A percentile compares a stretch with the other conserved stretches of the same genome.
phyloP scores from a whole-genome alignment of 2,888 invertebrate species.

The Emesis russula region DNA sequence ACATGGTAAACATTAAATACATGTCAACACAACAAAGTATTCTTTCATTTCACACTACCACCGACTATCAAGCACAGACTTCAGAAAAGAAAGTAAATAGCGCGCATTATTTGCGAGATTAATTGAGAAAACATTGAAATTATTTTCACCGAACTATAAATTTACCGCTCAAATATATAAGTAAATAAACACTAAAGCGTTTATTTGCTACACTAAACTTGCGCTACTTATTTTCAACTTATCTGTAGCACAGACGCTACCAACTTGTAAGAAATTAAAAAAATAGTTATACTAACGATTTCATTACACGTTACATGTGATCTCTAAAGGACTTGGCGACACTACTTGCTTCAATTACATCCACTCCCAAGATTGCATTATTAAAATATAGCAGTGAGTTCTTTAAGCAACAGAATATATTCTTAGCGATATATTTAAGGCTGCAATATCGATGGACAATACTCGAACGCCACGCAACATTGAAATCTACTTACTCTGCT shows the following conservation, averaged over 20 bases:
- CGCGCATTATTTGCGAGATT: neutral
- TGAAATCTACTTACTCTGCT: neutral
- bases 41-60: slow-evolving; percentile 94
- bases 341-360: neutral
- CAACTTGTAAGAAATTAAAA: neutral
- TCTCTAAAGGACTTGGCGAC: neutral
- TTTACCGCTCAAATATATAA: neutral
- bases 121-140: neutral
- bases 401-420: neutral
- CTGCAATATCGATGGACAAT: neutral
- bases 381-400: neutral
- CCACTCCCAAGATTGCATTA: neutral
- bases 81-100: slow-evolving; percentile 11
- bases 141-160: neutral
- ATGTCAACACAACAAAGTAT: slow-evolving; percentile 95
- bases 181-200: too few relatives aligned
- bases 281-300: neutral
- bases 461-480: neutral
- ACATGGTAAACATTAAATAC: slow-evolving; percentile 95
- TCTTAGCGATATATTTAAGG: neutral
- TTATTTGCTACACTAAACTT: neutral
- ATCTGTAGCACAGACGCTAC: slow-evolving; percentile 4
- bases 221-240: neutral
- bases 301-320: neutral
- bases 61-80: slow-evolving; percentile 53